A percentile compares a stretch with the other conserved stretches of the same genome.
These are phyloP conservation scores for Drosophila fungiperda DNA, from an alignment of 2,888 invertebrate species.

Conservation along the genomic window DNA sequence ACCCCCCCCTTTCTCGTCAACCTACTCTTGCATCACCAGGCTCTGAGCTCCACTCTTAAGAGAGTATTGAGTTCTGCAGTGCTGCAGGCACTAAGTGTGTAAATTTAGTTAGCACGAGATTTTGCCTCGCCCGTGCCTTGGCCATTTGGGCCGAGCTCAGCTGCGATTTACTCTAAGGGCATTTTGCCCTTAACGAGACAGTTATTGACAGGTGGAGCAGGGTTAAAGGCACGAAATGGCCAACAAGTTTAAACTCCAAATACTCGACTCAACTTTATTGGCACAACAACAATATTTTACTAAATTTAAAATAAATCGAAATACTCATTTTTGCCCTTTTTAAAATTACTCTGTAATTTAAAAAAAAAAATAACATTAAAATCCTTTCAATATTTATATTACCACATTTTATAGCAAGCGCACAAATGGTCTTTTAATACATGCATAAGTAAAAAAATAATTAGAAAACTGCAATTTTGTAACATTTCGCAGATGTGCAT, in stretches of 20 bases:
- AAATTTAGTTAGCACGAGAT: conserved; percentile 71
- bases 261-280: not conserved
- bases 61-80: conserved; percentile 31
- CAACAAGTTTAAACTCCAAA: conserved; percentile 7
- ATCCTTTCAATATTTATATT: not conserved
- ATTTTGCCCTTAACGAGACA: conserved; percentile 65
- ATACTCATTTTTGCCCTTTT: not conserved
- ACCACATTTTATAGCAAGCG: not conserved
- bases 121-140: conserved; percentile 20
- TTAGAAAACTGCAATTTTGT: not conserved
- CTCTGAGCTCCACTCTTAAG: not conserved
- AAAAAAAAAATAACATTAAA: too few relatives aligned
- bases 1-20: not conserved
- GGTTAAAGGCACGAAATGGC: conserved; percentile 11
- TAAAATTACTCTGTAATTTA: not conserved
- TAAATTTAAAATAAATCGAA: not conserved
- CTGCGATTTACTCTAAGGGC: conserved; percentile 73
- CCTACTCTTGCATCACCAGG: not conserved
- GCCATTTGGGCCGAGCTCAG: conserved; percentile 30
- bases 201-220: conserved; percentile 55
- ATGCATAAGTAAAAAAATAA: conserved; percentile 9
- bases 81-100: conserved; percentile 75
- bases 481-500: conserved; percentile 2
- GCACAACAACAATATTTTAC: not conserved
- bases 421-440: not conserved